Conservation (phyloP, 2,797 vertebrate species). For the Neosilurus mollespiculum region DNA sequence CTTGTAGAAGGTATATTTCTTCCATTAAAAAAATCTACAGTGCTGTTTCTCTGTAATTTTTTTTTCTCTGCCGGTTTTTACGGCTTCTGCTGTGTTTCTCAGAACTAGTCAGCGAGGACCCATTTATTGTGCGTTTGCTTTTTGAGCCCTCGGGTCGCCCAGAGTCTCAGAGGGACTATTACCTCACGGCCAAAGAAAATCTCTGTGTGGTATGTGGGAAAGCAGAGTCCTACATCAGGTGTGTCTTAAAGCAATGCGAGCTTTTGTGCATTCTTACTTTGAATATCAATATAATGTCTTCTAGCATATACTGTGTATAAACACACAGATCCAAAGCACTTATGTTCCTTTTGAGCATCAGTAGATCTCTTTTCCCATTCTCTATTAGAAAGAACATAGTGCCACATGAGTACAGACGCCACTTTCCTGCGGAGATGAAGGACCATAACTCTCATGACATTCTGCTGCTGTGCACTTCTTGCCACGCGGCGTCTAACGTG, state of each 20-base stretch:
- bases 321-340: background rate
- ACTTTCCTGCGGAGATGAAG: slow-evolving; percentile 96
- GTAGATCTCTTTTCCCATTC: background rate
- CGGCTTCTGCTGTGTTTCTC: slow-evolving; percentile 54
- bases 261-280: background rate
- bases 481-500: slow-evolving; percentile 91
- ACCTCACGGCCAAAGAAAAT: slow-evolving; percentile 95
- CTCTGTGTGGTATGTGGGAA: slow-evolving; percentile 96
- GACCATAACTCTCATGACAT: slow-evolving; percentile 98
- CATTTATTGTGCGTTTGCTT: slow-evolving; percentile 87
- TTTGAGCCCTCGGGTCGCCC: slow-evolving; percentile 96
- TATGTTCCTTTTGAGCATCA: background rate
- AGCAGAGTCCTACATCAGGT: slow-evolving; percentile 95
- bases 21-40: background rate
- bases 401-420: slow-evolving; percentile 92
- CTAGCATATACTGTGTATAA: no score
- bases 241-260: slow-evolving; percentile 40
- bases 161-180: slow-evolving; percentile 92
- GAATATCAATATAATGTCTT: background rate
- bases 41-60: no score
- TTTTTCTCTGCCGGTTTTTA: background rate
- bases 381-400: slow-evolving; percentile 90
- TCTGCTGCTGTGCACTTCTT: slow-evolving; percentile 91
- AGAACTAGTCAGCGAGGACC: slow-evolving; percentile 90
- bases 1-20: background rate